Evolutionary conservation across 2,797 vertebrate species (phyloP).

Genomic region (Cuculus canorus): DNA sequence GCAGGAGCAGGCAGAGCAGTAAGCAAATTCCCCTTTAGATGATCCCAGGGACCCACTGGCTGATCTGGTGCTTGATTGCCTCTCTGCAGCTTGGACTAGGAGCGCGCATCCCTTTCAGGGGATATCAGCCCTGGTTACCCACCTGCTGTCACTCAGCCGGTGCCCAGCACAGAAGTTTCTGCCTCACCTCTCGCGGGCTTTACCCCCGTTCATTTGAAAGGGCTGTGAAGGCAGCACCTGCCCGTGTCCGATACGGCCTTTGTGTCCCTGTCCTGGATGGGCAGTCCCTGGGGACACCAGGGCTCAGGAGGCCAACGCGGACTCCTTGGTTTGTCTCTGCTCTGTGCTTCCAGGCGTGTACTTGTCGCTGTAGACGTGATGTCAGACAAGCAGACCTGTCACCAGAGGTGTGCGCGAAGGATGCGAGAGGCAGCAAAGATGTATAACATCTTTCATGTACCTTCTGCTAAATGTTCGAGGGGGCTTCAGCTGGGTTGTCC

Average conservation of each 20-base stretch:
- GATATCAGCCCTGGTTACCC: accelerated
- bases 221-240: background rate
- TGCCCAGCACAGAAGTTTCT: background rate
- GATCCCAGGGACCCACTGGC: background rate
- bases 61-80: background rate
- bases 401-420: background rate
- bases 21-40: background rate
- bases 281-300: accelerated
- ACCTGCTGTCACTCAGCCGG: background rate
- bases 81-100: background rate
- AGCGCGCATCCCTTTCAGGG: accelerated
- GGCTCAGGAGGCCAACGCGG: background rate
- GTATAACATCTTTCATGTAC: accelerated
- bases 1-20: background rate
- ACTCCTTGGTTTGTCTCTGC: background rate
- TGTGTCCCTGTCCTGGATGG: background rate
- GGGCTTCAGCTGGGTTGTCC: background rate
- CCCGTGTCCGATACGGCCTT: accelerated
- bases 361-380: background rate
- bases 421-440: background rate
- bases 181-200: accelerated
- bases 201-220: background rate
- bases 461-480: background rate
- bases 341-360: background rate
- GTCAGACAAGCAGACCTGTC: background rate